phyloP scores from a whole-genome alignment of 2,113 vertebrate species.

The Myotis davidii region DNA sequence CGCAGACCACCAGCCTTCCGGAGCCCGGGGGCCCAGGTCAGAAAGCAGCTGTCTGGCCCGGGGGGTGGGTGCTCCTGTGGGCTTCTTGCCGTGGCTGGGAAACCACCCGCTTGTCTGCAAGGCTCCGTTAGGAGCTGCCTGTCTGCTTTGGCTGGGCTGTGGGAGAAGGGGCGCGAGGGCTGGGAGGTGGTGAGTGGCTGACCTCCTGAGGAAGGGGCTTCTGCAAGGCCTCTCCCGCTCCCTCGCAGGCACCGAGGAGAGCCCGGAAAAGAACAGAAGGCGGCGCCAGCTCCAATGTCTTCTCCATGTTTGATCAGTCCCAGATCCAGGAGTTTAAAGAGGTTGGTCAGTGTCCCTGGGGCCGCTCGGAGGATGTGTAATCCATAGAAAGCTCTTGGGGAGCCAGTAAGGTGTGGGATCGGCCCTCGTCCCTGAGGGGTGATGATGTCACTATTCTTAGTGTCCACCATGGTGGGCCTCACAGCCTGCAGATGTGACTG shows the following conservation, averaged over 20 bases:
- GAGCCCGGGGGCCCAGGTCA: background rate
- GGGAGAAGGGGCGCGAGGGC: background rate
- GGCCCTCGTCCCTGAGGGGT: background rate
- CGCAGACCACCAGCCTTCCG: background rate
- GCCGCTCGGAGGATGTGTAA: background rate
- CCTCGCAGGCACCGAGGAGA: slow-evolving; percentile 89
- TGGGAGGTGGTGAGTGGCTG: background rate
- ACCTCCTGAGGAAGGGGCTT: background rate
- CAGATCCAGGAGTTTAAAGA: slow-evolving; percentile 97
- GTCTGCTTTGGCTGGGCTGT: background rate
- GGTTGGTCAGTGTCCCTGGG: slow-evolving; percentile 78
- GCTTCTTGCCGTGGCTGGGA: background rate
- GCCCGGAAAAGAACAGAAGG: slow-evolving; percentile 90
- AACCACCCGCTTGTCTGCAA: background rate
- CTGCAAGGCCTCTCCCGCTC: background rate
- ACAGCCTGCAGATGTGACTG: background rate
- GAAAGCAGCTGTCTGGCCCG: background rate
- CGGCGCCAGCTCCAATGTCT: slow-evolving; percentile 91
- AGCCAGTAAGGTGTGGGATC: too few species aligned
- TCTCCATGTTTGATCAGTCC: slow-evolving; percentile 95
- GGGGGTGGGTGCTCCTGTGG: fast-evolving
- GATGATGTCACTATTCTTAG: background rate
- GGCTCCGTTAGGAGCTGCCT: background rate
- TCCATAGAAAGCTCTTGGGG: too few species aligned
- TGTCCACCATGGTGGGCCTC: background rate